Evolutionary conservation across 1,140 invertebrate genomes (phyloP).

Genomic region (Drosophila lowei): DNA sequence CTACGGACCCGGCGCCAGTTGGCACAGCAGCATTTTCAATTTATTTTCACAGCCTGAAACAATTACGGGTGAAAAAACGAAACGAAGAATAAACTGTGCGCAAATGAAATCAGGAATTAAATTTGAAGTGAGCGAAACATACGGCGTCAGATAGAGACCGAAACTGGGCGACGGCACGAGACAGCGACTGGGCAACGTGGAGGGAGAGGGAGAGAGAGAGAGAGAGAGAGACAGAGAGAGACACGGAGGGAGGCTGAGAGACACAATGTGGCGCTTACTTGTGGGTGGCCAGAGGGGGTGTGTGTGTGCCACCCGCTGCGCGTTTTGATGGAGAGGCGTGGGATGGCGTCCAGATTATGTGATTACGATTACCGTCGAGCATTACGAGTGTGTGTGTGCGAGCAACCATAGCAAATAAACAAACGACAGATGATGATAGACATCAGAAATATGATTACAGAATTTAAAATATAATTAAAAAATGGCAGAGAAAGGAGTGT

Average conservation of each 20-base stretch:
- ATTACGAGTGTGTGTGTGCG: neutral
- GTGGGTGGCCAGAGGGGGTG: conserved; percentile 40
- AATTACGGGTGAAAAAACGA: conserved; percentile 56
- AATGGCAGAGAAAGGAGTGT: neutral
- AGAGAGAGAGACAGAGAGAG: neutral
- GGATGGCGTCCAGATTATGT: conserved; percentile 42
- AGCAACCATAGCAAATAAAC: conserved; percentile 15
- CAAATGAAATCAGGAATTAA: conserved; percentile 80
- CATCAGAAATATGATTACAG: conserved; percentile 19
- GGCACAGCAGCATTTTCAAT: conserved; percentile 71
- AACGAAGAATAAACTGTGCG: conserved; percentile 58
- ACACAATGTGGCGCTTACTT: conserved; percentile 36
- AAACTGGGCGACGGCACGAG: neutral
- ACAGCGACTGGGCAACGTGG: neutral
- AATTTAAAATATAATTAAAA: conserved; percentile 26
- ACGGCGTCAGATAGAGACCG: conserved; percentile 46
- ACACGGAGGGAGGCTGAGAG: conserved; percentile 9
- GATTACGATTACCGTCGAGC: conserved; percentile 47
- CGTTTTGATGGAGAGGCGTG: conserved; percentile 30
- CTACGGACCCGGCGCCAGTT: conserved; percentile 50
- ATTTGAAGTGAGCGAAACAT: conserved; percentile 79
- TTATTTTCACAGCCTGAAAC: conserved; percentile 80
- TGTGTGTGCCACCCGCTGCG: conserved; percentile 48
- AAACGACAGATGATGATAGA: conserved; percentile 45
- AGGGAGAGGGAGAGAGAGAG: conserved; percentile 1